Evolutionary conservation across 1,140 invertebrate genomes (phyloP).

Genomic region (Zaprionus davidi): DNA sequence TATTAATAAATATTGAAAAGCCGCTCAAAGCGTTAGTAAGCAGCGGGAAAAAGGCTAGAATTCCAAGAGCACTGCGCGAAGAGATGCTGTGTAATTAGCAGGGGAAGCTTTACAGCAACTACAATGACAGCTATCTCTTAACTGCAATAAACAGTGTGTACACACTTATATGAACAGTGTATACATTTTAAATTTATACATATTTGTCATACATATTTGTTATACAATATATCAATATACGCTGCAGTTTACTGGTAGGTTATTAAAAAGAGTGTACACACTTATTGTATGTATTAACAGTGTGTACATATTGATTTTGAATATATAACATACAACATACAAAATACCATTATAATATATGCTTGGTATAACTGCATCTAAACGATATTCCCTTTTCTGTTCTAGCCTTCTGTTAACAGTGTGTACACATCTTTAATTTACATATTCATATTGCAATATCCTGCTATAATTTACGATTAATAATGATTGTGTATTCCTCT

Average conservation of each 20-base stretch:
- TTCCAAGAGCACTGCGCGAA: not conserved
- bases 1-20: slow-evolving; percentile 30
- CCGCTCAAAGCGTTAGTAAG: not conserved
- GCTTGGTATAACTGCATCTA: too few species aligned
- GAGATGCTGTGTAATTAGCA: too few species aligned
- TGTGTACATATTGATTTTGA: not conserved
- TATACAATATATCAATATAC: too few species aligned
- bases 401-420: too few species aligned
- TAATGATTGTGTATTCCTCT: too few species aligned
- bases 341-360: too few species aligned
- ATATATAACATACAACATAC: not conserved
- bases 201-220: not conserved
- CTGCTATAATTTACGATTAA: too few species aligned
- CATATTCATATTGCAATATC: too few species aligned
- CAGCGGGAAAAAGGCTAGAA: not conserved
- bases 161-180: not conserved
- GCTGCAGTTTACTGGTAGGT: too few species aligned
- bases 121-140: not conserved
- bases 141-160: not conserved
- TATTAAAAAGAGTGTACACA: not conserved
- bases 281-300: not conserved
- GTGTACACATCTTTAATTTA: too few species aligned
- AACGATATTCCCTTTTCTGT: too few species aligned
- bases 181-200: not conserved
- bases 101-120: too few species aligned